Base-by-base conservation (phyloP, 30 jellyfish, hydroid and myxozoan species). In the Nemopilema nomurai region DNA sequence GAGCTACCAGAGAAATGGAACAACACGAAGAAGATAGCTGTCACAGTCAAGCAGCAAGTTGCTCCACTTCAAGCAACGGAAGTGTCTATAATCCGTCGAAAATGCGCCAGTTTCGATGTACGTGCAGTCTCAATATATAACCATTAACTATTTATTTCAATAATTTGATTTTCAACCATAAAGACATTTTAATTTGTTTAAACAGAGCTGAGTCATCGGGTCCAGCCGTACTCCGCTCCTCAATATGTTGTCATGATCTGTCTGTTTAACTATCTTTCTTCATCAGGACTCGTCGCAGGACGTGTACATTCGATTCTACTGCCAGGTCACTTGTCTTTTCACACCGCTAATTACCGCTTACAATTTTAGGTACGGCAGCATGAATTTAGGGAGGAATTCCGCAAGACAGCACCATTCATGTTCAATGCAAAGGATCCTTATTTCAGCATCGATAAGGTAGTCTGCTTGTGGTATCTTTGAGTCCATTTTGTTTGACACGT, bases 1-100 rank as follows among this genome's bases (percentile, higher is more conserved):
- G 99, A 94, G 62, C 81, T 94, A 28, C 99, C 99, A 69, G 99
- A 94, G 92, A 94, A 94, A 68, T 94, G 99, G 99, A 94, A 94
- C 62, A 94, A 94, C 92, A 77, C 99, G 67, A 94, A 94, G 87
- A 94, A 94, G 81, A 94, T 94, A 50, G 91, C 97, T 16, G 94
- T 89, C 23, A 94, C 99, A 3, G 95, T 94, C 71, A 94, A 94
- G 30, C 99, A 94, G 49, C 97, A 94, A 49, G 99, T 94, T 64
- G 99, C 99, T 0, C 97, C 99, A 64, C 67, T 94, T 69, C 99
- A 94, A 81, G 99, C 97, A 19, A 89, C 89, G 26, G 99, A 94
- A 83, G 99, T 94, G 1, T 83, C 99, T 8, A 94, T 94, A 85
- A 94, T 94, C 62, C 76, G 99, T 30, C 67, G 99, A 70, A 94